These are phyloP conservation scores for Drosophila niveifrons DNA, from an alignment of 2,888 invertebrate genomes.

Conservation along the genomic window DNA sequence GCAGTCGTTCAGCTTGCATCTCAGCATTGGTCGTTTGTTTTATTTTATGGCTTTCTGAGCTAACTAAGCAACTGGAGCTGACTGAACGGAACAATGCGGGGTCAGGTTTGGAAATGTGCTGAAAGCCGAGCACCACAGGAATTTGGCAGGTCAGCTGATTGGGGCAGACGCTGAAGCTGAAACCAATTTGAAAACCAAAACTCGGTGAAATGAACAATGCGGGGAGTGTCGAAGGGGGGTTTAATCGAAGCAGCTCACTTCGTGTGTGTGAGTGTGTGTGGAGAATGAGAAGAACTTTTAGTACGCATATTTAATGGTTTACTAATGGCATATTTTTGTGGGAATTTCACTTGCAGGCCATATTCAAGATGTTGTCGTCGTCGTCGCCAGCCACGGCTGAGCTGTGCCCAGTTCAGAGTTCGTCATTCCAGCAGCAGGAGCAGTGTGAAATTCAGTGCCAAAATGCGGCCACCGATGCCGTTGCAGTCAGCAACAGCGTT, in stretches of 20 bases:
- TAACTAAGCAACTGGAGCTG: conserved; percentile 18
- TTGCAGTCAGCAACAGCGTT: conserved; percentile 78
- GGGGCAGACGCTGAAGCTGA: conserved; percentile 1
- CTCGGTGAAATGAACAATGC: background rate
- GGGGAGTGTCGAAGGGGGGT: background rate
- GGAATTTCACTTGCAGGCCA: conserved; percentile 34
- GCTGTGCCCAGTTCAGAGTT: conserved; percentile 42
- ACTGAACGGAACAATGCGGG: background rate
- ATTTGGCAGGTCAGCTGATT: conserved; percentile 12
- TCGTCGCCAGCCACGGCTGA: conserved; percentile 64
- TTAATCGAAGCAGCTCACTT: background rate
- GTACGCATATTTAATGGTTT: background rate
- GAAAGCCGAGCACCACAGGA: conserved; percentile 9
- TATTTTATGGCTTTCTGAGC: conserved; percentile 12
- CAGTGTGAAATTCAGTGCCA: conserved; percentile 36
- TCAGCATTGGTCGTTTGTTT: background rate
- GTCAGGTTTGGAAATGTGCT: conserved; percentile 7
- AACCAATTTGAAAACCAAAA: conserved; percentile 3
- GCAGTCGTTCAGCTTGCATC: background rate
- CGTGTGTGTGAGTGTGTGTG: background rate
- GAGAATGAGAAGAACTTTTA: too few species aligned
- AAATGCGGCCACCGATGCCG: conserved; percentile 80
- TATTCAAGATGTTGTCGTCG: conserved; percentile 62
- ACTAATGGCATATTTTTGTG: background rate
- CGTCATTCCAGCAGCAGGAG: conserved; percentile 11